phyloP scores from a whole-genome alignment of 30 jellyfish, hydroid and myxozoan species.

The Catostylus mosaicus region DNA sequence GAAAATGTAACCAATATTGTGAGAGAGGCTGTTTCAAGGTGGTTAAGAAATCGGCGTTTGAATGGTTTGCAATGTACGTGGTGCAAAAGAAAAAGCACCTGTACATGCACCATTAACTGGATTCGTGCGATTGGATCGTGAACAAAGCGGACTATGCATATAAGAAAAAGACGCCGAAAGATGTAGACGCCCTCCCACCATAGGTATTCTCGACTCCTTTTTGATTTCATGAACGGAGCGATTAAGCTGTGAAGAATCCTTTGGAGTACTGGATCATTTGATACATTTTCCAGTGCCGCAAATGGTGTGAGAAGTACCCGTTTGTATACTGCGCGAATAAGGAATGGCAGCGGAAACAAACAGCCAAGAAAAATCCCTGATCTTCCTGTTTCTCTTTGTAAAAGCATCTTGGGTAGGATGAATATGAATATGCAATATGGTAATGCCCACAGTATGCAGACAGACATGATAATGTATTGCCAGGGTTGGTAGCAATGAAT shows the following conservation, averaged over 20 bases:
- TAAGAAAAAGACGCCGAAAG: conserved; percentile 42
- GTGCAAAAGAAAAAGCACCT: conserved; percentile 40
- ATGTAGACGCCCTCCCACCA: conserved; percentile 53
- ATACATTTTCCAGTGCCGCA: not conserved
- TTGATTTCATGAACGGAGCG: conserved; percentile 27
- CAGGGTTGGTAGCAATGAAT: conserved; percentile 40
- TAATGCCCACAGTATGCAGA: conserved; percentile 21
- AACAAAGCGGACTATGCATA: not conserved
- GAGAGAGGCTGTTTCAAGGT: conserved; percentile 50
- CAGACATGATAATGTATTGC: conserved; percentile 27
- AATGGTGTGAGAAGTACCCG: not conserved
- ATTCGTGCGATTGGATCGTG: conserved; percentile 6
- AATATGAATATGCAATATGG: conserved; percentile 39
- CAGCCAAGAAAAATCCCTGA: conserved; percentile 17
- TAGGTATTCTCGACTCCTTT: not conserved
- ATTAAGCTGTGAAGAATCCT: not conserved
- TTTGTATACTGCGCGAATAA: not conserved
- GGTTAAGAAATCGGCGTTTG: conserved; percentile 32
- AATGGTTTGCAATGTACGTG: conserved; percentile 46
- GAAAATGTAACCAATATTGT: conserved; percentile 13
- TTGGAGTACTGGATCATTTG: not conserved
- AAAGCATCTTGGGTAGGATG: conserved; percentile 16
- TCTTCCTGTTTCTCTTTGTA: not conserved
- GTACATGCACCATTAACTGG: conserved; percentile 12
- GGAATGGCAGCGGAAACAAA: conserved; percentile 21